These are phyloP conservation scores for Tretioscincus oriximinensis DNA, from an alignment of 2,113 vertebrate genomes.

Conservation along the genomic window DNA sequence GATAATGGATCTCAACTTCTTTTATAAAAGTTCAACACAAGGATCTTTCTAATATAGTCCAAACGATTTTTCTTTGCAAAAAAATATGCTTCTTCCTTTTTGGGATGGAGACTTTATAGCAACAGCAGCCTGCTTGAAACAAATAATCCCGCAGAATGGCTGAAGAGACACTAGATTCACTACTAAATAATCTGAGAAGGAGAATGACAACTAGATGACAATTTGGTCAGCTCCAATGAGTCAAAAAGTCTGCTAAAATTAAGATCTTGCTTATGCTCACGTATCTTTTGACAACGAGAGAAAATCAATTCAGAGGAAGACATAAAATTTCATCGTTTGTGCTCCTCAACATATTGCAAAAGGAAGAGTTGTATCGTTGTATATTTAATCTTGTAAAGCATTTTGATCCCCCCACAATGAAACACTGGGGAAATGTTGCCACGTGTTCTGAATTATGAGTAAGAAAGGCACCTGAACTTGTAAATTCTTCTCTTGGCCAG, in stretches of 20 bases:
- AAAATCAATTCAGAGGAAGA: conserved; percentile 2
- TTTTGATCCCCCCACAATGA: background rate
- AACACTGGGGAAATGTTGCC: background rate
- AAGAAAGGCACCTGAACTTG: background rate
- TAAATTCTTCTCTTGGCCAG: background rate
- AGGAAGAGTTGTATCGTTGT: background rate
- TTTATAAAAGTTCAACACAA: background rate
- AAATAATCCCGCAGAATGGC: background rate
- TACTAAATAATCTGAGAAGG: background rate
- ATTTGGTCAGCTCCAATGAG: background rate
- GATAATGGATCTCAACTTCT: background rate
- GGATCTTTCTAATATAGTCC: background rate
- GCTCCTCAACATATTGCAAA: background rate
- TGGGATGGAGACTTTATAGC: background rate
- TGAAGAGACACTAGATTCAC: conserved; percentile 6
- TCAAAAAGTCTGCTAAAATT: conserved; percentile 5
- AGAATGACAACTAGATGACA: background rate
- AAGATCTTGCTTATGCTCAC: background rate
- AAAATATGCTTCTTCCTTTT: conserved; percentile 1
- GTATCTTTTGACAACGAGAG: background rate
- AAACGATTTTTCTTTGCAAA: conserved; percentile 11
- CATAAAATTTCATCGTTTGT: background rate
- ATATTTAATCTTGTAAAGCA: background rate
- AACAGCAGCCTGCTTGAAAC: background rate
- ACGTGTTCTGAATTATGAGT: background rate